Conservation (phyloP, 1,140 invertebrate species). For the Tenebrio molitor region DNA sequence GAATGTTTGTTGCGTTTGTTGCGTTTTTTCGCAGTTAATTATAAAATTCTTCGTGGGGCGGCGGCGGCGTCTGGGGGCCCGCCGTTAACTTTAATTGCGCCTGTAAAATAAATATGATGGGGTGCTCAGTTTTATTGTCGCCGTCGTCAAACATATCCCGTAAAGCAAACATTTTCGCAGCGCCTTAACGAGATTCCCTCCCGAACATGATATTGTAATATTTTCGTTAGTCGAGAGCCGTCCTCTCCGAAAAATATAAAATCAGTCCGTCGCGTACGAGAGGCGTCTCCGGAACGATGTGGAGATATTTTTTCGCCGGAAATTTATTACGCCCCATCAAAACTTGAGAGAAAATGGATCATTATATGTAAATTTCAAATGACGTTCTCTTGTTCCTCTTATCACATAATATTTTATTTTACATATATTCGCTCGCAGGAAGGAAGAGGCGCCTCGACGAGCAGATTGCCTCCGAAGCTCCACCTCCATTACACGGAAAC, state of each 20-base stretch:
- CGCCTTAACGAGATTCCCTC: slow-evolving; percentile 28
- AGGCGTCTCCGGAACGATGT: slow-evolving; percentile 29
- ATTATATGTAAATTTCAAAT: slow-evolving; percentile 41
- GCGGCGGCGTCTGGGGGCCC: not conserved
- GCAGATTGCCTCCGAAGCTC: slow-evolving; percentile 18
- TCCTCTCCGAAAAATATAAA: slow-evolving; percentile 20
- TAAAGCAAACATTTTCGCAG: slow-evolving; percentile 15
- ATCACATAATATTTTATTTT: slow-evolving; percentile 41
- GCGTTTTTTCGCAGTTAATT: slow-evolving; percentile 25
- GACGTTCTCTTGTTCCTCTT: slow-evolving; percentile 38
- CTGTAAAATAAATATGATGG: slow-evolving; percentile 34
- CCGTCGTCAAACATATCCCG: slow-evolving; percentile 14
- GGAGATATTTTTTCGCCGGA: slow-evolving; percentile 36
- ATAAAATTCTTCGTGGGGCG: slow-evolving; percentile 5
- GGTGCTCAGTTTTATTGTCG: slow-evolving; percentile 31
- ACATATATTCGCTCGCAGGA: slow-evolving; percentile 7
- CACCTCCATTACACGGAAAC: slow-evolving; percentile 14
- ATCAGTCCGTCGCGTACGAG: slow-evolving; percentile 16
- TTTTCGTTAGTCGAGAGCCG: slow-evolving; percentile 7
- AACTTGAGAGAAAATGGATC: slow-evolving; percentile 39
- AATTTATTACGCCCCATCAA: slow-evolving; percentile 34
- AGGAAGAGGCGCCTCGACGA: not conserved
- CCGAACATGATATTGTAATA: slow-evolving; percentile 20
- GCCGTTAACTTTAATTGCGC: slow-evolving; percentile 18
- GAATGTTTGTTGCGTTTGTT: slow-evolving; percentile 22